phyloP scores from a whole-genome alignment of 2,888 invertebrate species.

The Phorcus lineatus region DNA sequence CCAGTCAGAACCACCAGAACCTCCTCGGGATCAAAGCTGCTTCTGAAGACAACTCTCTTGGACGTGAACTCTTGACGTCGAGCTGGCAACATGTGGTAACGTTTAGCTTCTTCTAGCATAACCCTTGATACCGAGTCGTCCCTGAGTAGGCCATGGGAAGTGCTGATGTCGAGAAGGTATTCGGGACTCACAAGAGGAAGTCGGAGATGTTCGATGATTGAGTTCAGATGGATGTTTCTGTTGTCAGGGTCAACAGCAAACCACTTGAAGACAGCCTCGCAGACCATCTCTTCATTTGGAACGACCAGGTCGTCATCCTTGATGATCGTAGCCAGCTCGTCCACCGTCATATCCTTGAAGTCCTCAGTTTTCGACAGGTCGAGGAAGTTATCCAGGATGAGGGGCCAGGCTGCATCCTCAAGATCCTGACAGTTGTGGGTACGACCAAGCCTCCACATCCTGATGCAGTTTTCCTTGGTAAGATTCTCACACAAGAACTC shows the following conservation, averaged over 20 bases:
- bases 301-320: constrained; percentile 89
- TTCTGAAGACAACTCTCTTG: constrained; percentile 48
- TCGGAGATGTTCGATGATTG: constrained; percentile 59
- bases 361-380: constrained; percentile 54
- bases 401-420: constrained; percentile 82
- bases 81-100: constrained; percentile 58
- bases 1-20: constrained; percentile 57
- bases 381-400: constrained; percentile 78
- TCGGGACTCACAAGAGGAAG: constrained; percentile 61
- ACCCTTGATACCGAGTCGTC: constrained; percentile 44
- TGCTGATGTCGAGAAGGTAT: constrained; percentile 54
- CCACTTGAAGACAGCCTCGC: constrained; percentile 85
- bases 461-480: constrained; percentile 87
- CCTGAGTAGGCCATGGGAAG: constrained; percentile 36
- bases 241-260: constrained; percentile 79
- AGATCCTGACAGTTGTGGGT: constrained; percentile 84
- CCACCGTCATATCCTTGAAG: constrained; percentile 80
- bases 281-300: constrained; percentile 88
- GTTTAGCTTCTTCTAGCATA: constrained; percentile 56
- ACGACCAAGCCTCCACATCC: constrained; percentile 88
- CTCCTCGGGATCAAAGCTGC: constrained; percentile 54
- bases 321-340: constrained; percentile 86
- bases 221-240: constrained; percentile 77
- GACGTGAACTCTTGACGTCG: constrained; percentile 52
- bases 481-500: constrained; percentile 84